phyloP scores from a whole-genome alignment of 2,888 invertebrate species.

The Lagria hirta region DNA sequence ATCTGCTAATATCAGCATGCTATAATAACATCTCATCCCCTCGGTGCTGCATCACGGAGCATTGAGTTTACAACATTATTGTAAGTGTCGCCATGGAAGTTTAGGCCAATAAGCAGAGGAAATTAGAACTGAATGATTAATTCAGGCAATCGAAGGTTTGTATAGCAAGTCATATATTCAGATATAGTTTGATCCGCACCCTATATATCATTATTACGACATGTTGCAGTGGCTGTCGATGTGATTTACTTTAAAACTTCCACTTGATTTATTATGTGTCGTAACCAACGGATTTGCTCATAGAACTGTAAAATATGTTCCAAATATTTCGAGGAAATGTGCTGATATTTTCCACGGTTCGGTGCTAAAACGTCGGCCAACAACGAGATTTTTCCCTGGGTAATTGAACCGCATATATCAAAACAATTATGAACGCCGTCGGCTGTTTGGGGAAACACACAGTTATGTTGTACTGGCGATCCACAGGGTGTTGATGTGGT shows the following conservation, averaged over 20 bases:
- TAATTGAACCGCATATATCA: too few species aligned
- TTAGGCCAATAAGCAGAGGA: conserved; percentile 19
- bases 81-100: too few species aligned
- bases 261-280: conserved; percentile 26
- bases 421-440: too few species aligned
- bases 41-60: too few species aligned
- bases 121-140: conserved; percentile 17
- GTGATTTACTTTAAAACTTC: conserved; percentile 27
- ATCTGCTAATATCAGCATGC: too few species aligned
- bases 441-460: too few species aligned
- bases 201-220: conserved; percentile 26
- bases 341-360: conserved; percentile 10
- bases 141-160: conserved; percentile 12
- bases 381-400: too few species aligned
- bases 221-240: conserved; percentile 22
- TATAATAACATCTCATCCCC: too few species aligned
- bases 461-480: too few species aligned
- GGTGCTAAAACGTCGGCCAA: conserved; percentile 2
- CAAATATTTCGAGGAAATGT: conserved; percentile 13
- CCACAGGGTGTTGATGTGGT: too few species aligned
- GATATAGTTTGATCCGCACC: conserved; percentile 20
- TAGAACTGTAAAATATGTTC: conserved; percentile 24
- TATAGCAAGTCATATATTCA: conserved; percentile 13
- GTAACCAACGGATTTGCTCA: conserved; percentile 23
- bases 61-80: too few species aligned